Base-by-base conservation (phyloP, 2,797 vertebrate genomes). In the Onychomys torridus region DNA sequence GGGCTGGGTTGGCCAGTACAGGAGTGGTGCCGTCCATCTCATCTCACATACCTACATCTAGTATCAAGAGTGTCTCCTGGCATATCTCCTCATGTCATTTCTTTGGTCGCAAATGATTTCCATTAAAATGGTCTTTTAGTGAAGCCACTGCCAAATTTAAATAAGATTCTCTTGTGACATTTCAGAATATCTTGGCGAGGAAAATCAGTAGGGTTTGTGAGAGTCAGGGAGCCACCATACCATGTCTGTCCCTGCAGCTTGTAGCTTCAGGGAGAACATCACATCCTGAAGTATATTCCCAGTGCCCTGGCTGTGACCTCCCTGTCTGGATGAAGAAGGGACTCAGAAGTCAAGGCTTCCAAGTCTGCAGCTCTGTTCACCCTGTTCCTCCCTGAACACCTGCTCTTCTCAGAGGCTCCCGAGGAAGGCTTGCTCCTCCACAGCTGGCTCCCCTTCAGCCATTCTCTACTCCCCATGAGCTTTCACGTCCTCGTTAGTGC, bases 41-140 rank as follows among this genome's bases (percentile, higher is more conserved):
- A 29, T 82, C 37, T 29, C 37, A 96, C 94, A 0, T 2, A 98
- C n/a, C 97, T 86, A 21, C 12, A 0, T 96, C 94, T 14, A 97
- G 5, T 13, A 97, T 78, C 82, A 98, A 89, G 46, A 98, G 91
- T 0, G 96, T 98, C 89, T 98, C 97, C 91, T 97, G 97, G 77
- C 97, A 97, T 78, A 86, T 5, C 67, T 95, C 93, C 27, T 32
- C 49, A 5, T 5, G 1, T 0, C 4, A 93, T 49, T 49, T 49
- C 49, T 10, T 49, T 49, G 49, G 49, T 49, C 8, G 49, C 49
- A 49, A 49, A 49, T 49, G 49, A 49, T 49, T 49, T 49, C 49
- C 49, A 49, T 10, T 49, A 8, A 11, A 49, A 49, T 10, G 49
- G 49, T 49, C 49, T 49, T 49, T 49, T 49, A 49, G 49, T 49